Evolutionary conservation across 2,113 vertebrate species (phyloP).

Genomic region (Herpailurus yagouaroundi): DNA sequence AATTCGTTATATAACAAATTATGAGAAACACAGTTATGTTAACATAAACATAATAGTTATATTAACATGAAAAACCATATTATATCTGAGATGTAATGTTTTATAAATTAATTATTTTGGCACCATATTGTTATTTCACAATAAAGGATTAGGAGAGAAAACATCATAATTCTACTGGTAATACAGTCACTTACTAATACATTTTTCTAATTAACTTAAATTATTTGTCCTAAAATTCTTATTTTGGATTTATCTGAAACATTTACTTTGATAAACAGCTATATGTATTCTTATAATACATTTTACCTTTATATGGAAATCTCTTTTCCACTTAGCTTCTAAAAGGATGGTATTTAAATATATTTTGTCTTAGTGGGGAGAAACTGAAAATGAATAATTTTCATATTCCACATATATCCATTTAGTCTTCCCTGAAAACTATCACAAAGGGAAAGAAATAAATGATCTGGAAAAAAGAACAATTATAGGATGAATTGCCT

Average conservation of each 20-base stretch:
- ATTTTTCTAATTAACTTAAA: slow-evolving; percentile 25
- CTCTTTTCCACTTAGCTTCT: slow-evolving; percentile 14
- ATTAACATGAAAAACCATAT: neutral
- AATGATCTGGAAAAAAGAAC: neutral
- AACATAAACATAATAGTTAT: neutral
- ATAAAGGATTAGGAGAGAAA: neutral
- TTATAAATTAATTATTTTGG: slow-evolving; percentile 27
- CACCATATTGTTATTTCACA: slow-evolving; percentile 16
- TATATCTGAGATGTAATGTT: neutral
- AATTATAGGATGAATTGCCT: neutral
- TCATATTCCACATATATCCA: neutral
- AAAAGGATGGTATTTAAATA: neutral
- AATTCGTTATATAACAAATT: neutral
- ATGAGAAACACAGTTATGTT: neutral
- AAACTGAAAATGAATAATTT: neutral
- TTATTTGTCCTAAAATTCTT: neutral
- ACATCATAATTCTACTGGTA: neutral
- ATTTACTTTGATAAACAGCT: slow-evolving; percentile 13
- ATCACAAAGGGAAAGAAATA: neutral
- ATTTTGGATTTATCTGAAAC: slow-evolving; percentile 20
- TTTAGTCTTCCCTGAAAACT: slow-evolving; percentile 40
- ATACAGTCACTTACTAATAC: neutral
- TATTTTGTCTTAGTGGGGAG: neutral
- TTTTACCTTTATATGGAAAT: neutral
- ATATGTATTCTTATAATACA: neutral